phyloP scores from a whole-genome alignment of 2,113 vertebrate genomes.

The Bujurquina vittata region DNA sequence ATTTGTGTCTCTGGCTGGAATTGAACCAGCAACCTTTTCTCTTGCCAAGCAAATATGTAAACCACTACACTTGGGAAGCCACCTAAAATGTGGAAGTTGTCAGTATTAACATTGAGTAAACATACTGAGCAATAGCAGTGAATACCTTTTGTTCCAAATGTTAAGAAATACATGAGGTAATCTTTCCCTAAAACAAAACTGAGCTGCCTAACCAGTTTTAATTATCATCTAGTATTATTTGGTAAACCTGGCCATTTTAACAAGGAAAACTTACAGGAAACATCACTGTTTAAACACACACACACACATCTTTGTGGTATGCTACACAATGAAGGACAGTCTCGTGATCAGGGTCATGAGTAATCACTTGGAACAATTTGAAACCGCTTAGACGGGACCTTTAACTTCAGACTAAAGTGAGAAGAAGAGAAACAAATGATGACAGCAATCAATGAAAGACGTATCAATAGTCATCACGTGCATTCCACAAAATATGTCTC shows the following conservation, averaged over 20 bases:
- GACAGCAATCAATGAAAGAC: background rate
- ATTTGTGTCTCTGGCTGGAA: background rate
- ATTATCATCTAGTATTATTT: background rate
- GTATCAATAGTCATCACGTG: background rate
- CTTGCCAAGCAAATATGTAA: background rate
- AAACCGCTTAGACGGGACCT: background rate
- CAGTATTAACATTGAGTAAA: background rate
- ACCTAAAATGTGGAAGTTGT: background rate
- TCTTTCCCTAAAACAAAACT: background rate
- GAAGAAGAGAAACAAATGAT: background rate
- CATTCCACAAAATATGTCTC: background rate
- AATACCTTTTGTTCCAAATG: background rate
- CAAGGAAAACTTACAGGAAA: background rate
- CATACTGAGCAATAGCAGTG: background rate
- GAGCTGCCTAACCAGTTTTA: background rate
- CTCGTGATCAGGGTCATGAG: background rate
- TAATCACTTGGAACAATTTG: background rate
- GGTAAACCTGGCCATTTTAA: background rate
- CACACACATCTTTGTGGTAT: background rate
- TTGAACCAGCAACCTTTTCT: background rate
- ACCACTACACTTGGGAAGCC: background rate
- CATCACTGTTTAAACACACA: background rate
- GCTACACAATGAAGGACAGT: background rate
- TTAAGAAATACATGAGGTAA: background rate
- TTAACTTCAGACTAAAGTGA: background rate